A percentile compares a stretch with the other conserved stretches of the same genome.
phyloP scores from a whole-genome alignment of 2,797 vertebrate genomes.

The Glyptemys insculpta region DNA sequence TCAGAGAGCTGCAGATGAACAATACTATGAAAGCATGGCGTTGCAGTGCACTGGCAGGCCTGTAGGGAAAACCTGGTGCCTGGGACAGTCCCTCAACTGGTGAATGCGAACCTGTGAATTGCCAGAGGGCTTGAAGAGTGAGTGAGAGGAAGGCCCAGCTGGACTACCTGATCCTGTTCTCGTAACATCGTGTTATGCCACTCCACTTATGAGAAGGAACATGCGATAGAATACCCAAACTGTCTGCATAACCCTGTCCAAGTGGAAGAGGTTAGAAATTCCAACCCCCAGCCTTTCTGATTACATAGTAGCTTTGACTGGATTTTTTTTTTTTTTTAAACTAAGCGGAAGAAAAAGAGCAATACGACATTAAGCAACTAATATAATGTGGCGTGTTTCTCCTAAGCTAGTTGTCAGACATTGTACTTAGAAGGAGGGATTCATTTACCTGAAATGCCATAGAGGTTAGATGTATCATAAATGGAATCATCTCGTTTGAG shows the following conservation, averaged over 20 bases:
- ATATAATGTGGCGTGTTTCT: neutral
- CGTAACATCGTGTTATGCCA: neutral
- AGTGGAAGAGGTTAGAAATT: neutral
- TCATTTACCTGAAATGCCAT: conserved; percentile 87
- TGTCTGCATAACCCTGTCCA: neutral
- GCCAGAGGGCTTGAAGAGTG: neutral
- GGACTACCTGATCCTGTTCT: neutral
- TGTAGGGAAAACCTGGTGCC: neutral
- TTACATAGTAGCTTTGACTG: neutral
- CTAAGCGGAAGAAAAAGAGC: neutral
- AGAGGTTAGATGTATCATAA: conserved; percentile 81
- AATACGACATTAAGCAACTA: neutral
- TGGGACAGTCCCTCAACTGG: neutral
- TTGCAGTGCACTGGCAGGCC: neutral
- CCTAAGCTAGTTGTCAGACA: neutral
- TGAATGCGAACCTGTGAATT: neutral
- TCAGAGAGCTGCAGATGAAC: neutral
- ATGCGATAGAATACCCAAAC: too few species aligned
- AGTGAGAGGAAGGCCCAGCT: neutral
- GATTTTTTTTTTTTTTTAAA: neutral
- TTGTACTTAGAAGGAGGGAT: too few species aligned
- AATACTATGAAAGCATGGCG: neutral
- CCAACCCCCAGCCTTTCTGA: neutral
- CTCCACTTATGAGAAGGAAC: neutral
- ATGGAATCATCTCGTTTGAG: conserved; percentile 75